Evolutionary conservation across 2,888 invertebrate genomes (phyloP), one percentile per base, ranked within the genome.

Genomic region (Fissipunctia ypsillon): DNA sequence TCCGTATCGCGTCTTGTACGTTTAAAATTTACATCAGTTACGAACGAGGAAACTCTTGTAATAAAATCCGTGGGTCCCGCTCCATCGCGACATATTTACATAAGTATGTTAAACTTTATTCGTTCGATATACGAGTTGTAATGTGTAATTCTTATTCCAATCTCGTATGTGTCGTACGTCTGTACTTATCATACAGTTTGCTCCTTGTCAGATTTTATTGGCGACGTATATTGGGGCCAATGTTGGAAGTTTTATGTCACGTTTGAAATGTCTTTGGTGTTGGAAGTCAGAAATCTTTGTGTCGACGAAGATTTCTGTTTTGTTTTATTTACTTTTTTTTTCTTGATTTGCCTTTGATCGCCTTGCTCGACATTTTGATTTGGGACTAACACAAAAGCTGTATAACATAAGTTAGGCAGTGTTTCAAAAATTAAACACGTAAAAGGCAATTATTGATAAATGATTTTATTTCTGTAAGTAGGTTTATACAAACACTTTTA

Each of bases 1-100:
- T 75, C 83, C 75, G 70, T 73, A 77, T 71, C 73, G 80, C 68
- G 80, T 78, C 83, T 80, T 78, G 73, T 81, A 83, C 81, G 78
- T 81, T 85, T 85, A 78, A 84, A 85, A 84, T 84, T 85, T 85
- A 84, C 84, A 85, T 84, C 83, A 73, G 78, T 85, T 84, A 81
- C 76, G 72, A 75, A 71, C 56, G 75, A 59, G 74, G 69, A 70
- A 83, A 81, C 71, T 84, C 78, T 16, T 66, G 78, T 83, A 84
- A 85, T 84, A 84, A 84, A 84, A 84, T 85, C 75, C 69, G 66
- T 71, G 69, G 73, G 73, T 61, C 63, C 73, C 85, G 78, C 61
- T 77, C 73, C 60, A 73, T 85, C 73, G 72, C 81, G 85, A 85
- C 85, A 84, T 83, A 85, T 84, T 84, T 85, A 80, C 81, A 85